These are phyloP conservation scores for Ptychodera flava DNA, from an alignment of 35 echinoderm and acorn worm genomes.

Conservation along the genomic window DNA sequence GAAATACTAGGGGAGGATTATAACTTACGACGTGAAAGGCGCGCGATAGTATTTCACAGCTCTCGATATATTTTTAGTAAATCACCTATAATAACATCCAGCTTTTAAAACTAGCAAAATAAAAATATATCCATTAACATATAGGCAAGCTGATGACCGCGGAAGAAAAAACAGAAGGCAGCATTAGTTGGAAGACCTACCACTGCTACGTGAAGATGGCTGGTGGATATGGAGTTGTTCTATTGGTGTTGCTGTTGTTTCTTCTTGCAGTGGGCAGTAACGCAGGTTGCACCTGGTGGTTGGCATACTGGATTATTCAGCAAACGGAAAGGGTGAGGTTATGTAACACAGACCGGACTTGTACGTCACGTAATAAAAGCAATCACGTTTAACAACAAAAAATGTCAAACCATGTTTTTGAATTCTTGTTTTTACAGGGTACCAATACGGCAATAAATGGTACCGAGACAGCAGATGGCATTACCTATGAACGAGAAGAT, in stretches of 20 bases:
- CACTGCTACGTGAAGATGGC: conserved; percentile 64
- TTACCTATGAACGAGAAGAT: too few relatives aligned
- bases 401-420: too few relatives aligned
- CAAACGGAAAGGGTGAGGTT: too few relatives aligned
- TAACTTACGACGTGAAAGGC: too few relatives aligned
- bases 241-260: conserved; percentile 43
- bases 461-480: too few relatives aligned
- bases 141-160: conserved; percentile 49
- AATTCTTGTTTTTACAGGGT: too few relatives aligned
- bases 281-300: conserved; percentile 87
- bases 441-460: too few relatives aligned
- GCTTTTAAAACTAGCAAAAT: background rate
- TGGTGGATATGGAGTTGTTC: conserved; percentile 44
- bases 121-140: background rate
- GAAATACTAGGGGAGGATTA: conserved; percentile 8
- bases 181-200: conserved; percentile 52
- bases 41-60: background rate
- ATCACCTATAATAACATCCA: background rate
- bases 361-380: too few relatives aligned
- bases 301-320: conserved; percentile 67
- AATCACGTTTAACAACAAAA: too few relatives aligned
- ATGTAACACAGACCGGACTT: too few relatives aligned
- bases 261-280: conserved; percentile 50
- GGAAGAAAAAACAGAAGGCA: conserved; percentile 41
- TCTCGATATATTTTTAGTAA: background rate